These are phyloP conservation scores for Scarus forsteni DNA, from an alignment of 2,797 vertebrate species.

Conservation along the genomic window DNA sequence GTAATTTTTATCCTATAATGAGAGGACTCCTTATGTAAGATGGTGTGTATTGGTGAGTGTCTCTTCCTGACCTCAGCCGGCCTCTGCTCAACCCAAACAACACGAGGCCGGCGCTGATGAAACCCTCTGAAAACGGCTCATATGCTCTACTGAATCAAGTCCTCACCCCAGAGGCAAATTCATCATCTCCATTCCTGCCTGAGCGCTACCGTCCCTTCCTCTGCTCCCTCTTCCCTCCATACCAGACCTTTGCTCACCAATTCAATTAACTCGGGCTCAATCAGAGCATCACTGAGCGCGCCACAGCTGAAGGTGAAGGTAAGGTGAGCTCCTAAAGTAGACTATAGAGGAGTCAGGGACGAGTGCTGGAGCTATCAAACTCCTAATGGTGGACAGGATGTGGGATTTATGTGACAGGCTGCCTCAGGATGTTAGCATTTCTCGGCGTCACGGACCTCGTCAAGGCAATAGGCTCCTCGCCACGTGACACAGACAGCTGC, in stretches of 20 bases:
- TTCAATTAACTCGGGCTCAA: slow-evolving; percentile 74
- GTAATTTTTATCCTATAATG: slow-evolving; percentile 6
- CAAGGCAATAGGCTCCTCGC: slow-evolving; percentile 39
- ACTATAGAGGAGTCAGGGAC: slow-evolving; percentile 52
- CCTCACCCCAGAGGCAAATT: slow-evolving; percentile 74
- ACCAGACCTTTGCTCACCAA: slow-evolving; percentile 58
- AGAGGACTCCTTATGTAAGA: slow-evolving; percentile 45
- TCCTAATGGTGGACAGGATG: slow-evolving; percentile 56
- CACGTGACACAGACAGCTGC: slow-evolving; percentile 43
- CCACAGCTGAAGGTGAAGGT: slow-evolving; percentile 68
- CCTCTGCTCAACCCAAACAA: slow-evolving; percentile 40
- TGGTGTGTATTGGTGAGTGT: slow-evolving; percentile 46
- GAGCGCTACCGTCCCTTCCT: slow-evolving; percentile 47
- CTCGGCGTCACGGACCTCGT: slow-evolving; percentile 54
- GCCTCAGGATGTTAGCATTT: slow-evolving; percentile 78
- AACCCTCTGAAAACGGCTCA: slow-evolving; percentile 65
- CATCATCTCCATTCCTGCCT: slow-evolving; percentile 74
- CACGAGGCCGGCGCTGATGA: slow-evolving; percentile 61
- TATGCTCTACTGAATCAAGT: slow-evolving; percentile 71
- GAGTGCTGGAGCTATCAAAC: slow-evolving; percentile 57
- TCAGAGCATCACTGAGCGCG: slow-evolving; percentile 61
- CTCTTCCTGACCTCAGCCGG: slow-evolving; percentile 21
- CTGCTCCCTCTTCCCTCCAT: slow-evolving; percentile 29
- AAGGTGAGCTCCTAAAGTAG: slow-evolving; percentile 54
- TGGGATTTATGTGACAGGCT: slow-evolving; percentile 82